phyloP scores from a whole-genome alignment of 2,888 invertebrate species.

The Caenorhabditis uteleia region DNA sequence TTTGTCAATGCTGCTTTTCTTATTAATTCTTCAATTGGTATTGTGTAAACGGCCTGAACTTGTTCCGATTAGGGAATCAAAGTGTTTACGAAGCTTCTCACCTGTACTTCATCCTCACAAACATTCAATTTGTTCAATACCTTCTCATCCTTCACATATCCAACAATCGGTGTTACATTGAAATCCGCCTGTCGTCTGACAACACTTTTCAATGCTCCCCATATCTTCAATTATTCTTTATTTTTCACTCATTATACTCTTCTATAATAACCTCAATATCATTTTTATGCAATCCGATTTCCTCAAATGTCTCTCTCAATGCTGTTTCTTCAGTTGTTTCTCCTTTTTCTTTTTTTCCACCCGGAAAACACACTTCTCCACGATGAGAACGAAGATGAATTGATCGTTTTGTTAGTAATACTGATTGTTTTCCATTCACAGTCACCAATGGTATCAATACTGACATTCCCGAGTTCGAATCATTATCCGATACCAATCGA shows the following conservation, averaged over 20 bases:
- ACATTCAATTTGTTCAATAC: slow-evolving; percentile 27
- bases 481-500: slow-evolving; percentile 16
- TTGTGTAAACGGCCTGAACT: slow-evolving; percentile 46
- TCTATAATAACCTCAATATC: slow-evolving; percentile 32
- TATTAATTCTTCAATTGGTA: slow-evolving; percentile 50
- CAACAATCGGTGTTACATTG: slow-evolving; percentile 51
- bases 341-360: slow-evolving; percentile 56
- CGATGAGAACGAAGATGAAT: slow-evolving; percentile 56
- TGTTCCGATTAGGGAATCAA: too few species aligned
- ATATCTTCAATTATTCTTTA: slow-evolving; percentile 17
- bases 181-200: slow-evolving; percentile 38
- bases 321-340: slow-evolving; percentile 57
- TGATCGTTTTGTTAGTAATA: slow-evolving; percentile 57
- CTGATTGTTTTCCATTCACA: slow-evolving; percentile 20
- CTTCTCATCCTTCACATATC: slow-evolving; percentile 21
- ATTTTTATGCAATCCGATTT: slow-evolving; percentile 46
- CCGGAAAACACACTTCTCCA: slow-evolving; percentile 66
- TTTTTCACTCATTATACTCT: too few species aligned
- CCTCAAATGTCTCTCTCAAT: slow-evolving; percentile 58
- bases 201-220: slow-evolving; percentile 49
- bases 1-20: slow-evolving; percentile 40
- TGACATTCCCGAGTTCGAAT: slow-evolving; percentile 21
- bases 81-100: too few species aligned
- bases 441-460: slow-evolving; percentile 50
- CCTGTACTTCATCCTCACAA: slow-evolving; percentile 39